phyloP scores from a whole-genome alignment of 2,113 vertebrate genomes.

The Calidris pugnax region DNA sequence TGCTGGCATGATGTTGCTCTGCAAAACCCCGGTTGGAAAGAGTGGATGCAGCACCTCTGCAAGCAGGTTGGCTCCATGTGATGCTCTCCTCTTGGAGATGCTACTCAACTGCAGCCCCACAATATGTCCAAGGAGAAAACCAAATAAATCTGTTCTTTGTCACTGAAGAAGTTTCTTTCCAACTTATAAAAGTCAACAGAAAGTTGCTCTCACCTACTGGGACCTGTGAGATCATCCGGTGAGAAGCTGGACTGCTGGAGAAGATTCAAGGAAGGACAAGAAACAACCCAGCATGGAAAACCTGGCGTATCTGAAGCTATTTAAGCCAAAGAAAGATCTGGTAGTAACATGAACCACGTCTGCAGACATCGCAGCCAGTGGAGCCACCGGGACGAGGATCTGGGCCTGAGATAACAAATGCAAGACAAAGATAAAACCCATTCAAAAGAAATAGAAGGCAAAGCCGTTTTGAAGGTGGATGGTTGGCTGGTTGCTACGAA shows the following conservation, averaged over 20 bases:
- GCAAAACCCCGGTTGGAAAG: fast-evolving
- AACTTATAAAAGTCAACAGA: not conserved
- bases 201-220: not conserved
- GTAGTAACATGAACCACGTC: not conserved
- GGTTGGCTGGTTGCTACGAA: not conserved
- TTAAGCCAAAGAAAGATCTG: not conserved
- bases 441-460: not conserved
- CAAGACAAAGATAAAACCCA: not conserved
- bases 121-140: not conserved
- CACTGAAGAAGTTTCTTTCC: not conserved
- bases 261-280: not conserved
- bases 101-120: not conserved
- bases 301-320: fast-evolving
- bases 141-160: not conserved
- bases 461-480: not conserved
- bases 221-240: not conserved
- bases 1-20: not conserved
- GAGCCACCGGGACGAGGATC: not conserved
- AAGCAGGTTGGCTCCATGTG: fast-evolving
- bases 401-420: not conserved
- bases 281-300: not conserved
- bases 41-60: not conserved
- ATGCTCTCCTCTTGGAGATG: not conserved
- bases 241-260: not conserved
- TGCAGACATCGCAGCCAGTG: not conserved